Evolutionary conservation across 2,888 invertebrate genomes (phyloP), one percentile per base, ranked within the genome.

Genomic region (Rotaria magnacalcarata): DNA sequence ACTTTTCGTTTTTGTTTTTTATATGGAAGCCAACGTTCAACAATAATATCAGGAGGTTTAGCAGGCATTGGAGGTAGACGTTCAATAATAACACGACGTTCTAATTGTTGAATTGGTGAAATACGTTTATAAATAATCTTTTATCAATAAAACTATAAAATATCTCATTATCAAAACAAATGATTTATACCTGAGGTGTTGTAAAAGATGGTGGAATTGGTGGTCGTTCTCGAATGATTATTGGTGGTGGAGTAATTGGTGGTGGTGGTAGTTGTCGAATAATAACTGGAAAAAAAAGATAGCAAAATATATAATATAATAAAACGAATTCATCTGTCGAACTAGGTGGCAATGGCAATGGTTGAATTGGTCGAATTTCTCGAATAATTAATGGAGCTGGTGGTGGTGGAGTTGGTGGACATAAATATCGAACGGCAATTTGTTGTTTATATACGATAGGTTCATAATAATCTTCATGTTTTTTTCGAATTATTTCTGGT

Each of bases 361-460:
- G 47, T 43, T 43, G 21, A 47, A 24, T 47, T 47, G 19, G 19
- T 47, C 80, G 80, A 47, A 80, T 14, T 47, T 80, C 80, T 47
- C 80, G 43, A 47, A 80, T 80, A 80, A 80, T 80, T 47, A 80
- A 47, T n/a, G 80, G 80, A 24, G 80, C 85, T 41, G 84, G 74
- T 34, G 52, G 60, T 47, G 86, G 86, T 52, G 86, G 86, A 7
- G 86, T 86, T n/a, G 86, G 86, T 56, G 86, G 86, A 58, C 84
- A 43, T 43, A 86, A 80, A 84, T 86, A 86, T 84, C 86, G 84
- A 47, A 86, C 84, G 16, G 86, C 86, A 54, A 86, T 52, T 10
- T 86, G 84, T 41, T 86, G 86, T 27, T 84, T 74, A 80, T 86
- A 86, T 2, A 84, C 85, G 67, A 86, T 52, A 67, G 47, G 52